phyloP scores from a whole-genome alignment of 2,797 vertebrate genomes.

The Orestias chungarensis region DNA sequence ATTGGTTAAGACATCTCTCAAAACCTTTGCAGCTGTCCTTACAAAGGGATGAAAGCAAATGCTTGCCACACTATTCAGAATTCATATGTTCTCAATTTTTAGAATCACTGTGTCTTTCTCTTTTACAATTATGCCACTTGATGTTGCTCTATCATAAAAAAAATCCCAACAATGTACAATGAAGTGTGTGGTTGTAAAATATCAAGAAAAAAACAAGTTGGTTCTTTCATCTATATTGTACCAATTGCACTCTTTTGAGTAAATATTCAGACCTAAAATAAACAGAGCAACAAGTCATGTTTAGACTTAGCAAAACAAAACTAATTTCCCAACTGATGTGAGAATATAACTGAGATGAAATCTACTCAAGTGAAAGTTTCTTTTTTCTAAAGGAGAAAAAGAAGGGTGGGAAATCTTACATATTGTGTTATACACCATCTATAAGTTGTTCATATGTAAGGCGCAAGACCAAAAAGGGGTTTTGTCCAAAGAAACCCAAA shows the following conservation, averaged over 20 bases:
- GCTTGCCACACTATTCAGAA: not conserved
- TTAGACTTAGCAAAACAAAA: slow-evolving; percentile 26
- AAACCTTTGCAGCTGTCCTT: not conserved
- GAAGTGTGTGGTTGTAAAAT: not conserved
- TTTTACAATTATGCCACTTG: not conserved
- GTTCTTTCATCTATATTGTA: not conserved
- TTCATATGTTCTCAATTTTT: not conserved
- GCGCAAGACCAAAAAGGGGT: slow-evolving; percentile 68
- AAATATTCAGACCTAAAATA: slow-evolving; percentile 45
- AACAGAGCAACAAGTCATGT: slow-evolving; percentile 25
- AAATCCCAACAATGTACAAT: not conserved
- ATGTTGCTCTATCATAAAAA: not conserved
- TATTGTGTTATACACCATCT: slow-evolving; percentile 37
- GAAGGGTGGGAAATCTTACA: slow-evolving; percentile 2
- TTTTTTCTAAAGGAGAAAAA: slow-evolving; percentile 21
- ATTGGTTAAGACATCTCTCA: not conserved
- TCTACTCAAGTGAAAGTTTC: slow-evolving; percentile 24
- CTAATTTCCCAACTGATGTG: slow-evolving; percentile 11
- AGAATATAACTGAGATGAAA: slow-evolving; percentile 10
- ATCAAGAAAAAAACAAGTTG: not conserved
- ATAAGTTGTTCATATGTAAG: slow-evolving; percentile 66
- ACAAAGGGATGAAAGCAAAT: not conserved
- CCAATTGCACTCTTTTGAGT: slow-evolving; percentile 14
- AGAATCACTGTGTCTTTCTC: not conserved
- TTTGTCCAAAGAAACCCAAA: slow-evolving; percentile 55